phyloP scores from a whole-genome alignment of 2,113 vertebrate genomes.

The Aythya baeri region DNA sequence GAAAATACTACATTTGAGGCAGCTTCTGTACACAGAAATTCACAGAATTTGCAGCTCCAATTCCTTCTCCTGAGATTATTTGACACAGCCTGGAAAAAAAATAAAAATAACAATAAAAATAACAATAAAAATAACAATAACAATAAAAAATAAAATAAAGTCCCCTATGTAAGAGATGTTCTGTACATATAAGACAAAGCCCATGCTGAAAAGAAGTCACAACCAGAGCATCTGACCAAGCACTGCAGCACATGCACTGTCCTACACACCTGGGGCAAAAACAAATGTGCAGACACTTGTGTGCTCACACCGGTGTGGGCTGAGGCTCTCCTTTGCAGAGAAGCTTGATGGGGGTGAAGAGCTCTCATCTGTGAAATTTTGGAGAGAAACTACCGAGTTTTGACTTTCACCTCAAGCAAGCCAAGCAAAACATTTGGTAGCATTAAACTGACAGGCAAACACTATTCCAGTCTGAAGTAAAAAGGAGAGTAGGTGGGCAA shows the following conservation, averaged over 20 bases:
- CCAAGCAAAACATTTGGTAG: background rate
- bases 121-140: background rate
- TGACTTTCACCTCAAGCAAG: background rate
- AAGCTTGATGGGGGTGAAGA: background rate
- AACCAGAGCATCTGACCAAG: background rate
- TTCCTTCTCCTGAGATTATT: background rate
- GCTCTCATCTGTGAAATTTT: fast-evolving
- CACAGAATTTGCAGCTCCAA: background rate
- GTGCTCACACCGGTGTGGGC: background rate
- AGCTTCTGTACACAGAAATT: background rate
- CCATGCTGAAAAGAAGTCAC: background rate
- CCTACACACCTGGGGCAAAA: background rate
- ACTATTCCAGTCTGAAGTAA: background rate
- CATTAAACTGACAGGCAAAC: background rate
- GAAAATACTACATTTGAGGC: background rate
- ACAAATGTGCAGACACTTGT: background rate
- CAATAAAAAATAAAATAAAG: background rate
- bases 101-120: background rate
- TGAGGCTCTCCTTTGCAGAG: background rate
- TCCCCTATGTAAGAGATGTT: fast-evolving
- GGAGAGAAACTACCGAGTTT: background rate
- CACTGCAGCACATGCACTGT: background rate
- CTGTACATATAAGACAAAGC: background rate
- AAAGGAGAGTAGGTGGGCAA: background rate
- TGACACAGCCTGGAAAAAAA: background rate